Percentiles rank a stretch among this genome's conserved stretches.
Conservation (phyloP, 2,113 vertebrate genomes). For the Upupa epops region DNA sequence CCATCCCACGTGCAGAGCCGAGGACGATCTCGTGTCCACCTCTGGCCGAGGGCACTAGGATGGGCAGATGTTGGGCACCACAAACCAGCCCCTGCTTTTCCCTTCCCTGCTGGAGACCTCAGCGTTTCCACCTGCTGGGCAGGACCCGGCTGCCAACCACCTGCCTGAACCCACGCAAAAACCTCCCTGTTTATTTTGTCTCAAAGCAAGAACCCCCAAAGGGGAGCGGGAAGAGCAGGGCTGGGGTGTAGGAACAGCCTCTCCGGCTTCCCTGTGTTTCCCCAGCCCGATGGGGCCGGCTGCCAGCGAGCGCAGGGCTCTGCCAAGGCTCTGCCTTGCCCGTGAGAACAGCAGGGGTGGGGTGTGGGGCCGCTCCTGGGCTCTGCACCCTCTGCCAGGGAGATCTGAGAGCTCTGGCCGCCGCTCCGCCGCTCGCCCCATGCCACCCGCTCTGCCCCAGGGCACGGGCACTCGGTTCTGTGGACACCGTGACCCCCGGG, state of each 20-base stretch:
- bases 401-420: neutral
- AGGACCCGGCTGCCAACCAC: neutral
- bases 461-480: too few relatives aligned
- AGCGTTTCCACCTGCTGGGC: neutral
- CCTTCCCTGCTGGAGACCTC: neutral
- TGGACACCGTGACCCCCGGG: neutral
- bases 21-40: rapidly evolving
- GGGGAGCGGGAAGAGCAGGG: neutral
- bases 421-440: neutral
- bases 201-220: neutral
- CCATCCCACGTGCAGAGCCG: rapidly evolving
- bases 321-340: constrained; percentile 4
- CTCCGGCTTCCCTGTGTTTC: neutral
- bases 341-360: constrained; percentile 31
- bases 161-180: constrained; percentile 36
- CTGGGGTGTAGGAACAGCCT: neutral
- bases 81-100: too few relatives aligned
- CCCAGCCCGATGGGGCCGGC: neutral
- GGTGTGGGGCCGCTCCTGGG: neutral
- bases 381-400: neutral
- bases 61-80: neutral
- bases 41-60: neutral
- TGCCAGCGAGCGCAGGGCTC: neutral
- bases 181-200: constrained; percentile 25
- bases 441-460: neutral